Base-by-base conservation (phyloP, 1,140 invertebrate species). In the Drosophila baimaii region DNA sequence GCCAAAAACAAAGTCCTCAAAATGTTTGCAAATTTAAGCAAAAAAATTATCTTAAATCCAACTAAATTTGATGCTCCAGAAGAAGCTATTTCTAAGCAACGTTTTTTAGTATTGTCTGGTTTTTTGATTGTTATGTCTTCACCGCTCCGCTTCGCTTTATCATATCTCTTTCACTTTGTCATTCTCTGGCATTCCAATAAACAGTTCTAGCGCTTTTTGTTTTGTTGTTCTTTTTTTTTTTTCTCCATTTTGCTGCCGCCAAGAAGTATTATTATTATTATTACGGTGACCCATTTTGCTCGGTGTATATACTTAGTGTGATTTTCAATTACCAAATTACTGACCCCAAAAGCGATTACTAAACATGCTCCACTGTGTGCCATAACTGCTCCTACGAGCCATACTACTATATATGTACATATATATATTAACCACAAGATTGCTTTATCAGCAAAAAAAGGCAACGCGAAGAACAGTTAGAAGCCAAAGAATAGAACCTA, bases 261-360 rank as follows among this genome's bases (percentile, higher is more conserved):
- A 19, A 21, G 29, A 52, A 23, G 31, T 3, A 35, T 54, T 49
- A 65, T 23, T 63, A 27, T 57, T 66, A 54, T 59, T 54, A 19
- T 47, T 39, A 56, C 31, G 56, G 31, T 76, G 83, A 82, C 82
- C 82, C 75, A 88, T 69, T 79, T 82, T 15, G 15, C n/a, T 51
- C 72, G 71, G 52, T 49, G 39, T 75, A 55, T n/a, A 52, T 54
- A 25, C 35, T 64, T 55, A 43, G 43, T 43, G 62, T 54, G 61
- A 72, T 85, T 85, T 78, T 79, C 82, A 88, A 85, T 85, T 85
- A 85, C 83, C 82, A 85, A 85, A 85, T 88, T 64, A 82, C 82
- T 88, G 83, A 85, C 82, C 83, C 74, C 82, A 85, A 82, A 85
- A 81, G 3, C 29, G 41, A 75, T 57, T 62, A 54, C 59, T 41